phyloP scores from a whole-genome alignment of 2,888 invertebrate genomes.

The Lithosia quadra region DNA sequence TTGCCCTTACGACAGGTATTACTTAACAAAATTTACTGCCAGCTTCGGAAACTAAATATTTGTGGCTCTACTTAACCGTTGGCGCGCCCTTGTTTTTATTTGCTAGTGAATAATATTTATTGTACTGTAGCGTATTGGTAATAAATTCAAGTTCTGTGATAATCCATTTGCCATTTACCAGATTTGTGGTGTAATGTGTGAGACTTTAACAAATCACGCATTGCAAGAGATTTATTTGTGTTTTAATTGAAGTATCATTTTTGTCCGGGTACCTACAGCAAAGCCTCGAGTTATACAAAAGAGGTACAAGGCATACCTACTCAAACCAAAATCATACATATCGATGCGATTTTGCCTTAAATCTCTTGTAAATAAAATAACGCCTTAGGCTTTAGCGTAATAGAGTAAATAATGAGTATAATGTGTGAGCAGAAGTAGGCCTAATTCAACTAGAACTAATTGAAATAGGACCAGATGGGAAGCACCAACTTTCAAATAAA shows the following conservation, averaged over 20 bases:
- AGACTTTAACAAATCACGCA: not conserved
- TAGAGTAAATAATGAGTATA: too few species aligned
- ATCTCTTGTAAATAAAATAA: too few species aligned
- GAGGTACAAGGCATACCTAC: too few species aligned
- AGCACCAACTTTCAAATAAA: too few species aligned
- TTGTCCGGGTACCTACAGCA: too few species aligned
- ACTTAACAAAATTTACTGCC: conserved; percentile 64
- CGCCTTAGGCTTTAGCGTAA: too few species aligned
- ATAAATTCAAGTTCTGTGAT: not conserved
- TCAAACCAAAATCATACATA: too few species aligned
- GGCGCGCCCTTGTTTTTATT: conserved; percentile 11
- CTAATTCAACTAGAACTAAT: too few species aligned
- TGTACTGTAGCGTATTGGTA: not conserved
- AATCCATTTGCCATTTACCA: not conserved
- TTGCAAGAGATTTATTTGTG: not conserved
- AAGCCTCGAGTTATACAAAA: too few species aligned
- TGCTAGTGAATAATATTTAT: conserved; percentile 3
- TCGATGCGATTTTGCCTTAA: too few species aligned
- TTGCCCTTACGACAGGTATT: conserved; percentile 68
- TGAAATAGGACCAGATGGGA: too few species aligned
- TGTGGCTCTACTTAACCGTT: conserved; percentile 20
- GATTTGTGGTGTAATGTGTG: not conserved
- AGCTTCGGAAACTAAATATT: conserved; percentile 54
- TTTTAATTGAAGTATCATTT: not conserved
- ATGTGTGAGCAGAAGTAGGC: too few species aligned